Evolutionary conservation across 2,113 vertebrate genomes (phyloP), one percentile per base, ranked within the genome.

Genomic region (Acrocephalus kingi): DNA sequence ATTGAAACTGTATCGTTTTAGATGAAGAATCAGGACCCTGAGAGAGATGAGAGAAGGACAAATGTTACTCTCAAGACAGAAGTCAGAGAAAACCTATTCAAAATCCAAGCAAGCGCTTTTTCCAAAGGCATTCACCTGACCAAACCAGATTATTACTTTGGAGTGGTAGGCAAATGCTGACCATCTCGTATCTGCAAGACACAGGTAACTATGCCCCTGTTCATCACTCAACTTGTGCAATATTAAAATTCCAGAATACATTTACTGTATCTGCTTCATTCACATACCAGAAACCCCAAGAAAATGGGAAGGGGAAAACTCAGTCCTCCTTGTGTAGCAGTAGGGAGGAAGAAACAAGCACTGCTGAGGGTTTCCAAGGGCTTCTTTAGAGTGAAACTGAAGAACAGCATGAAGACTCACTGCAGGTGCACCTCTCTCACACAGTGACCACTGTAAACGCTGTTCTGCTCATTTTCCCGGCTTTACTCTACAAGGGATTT

Each of bases 1-100:
- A 58, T 99, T 99, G 97, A 99, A 99, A 97, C 99, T 99, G 89
- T 99, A 99, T 45, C 99, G 98, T 97, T 99, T 99, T 94, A 99
- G 98, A 96, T 99, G 99, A 85, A 99, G 99, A 96, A 99, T 99
- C 79, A 99, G 98, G 59, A 99, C 98, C 96, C 99, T 99, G 88
- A 22, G 76, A 79, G 39, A 73, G 18, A 67, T 0, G 5, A 91
- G 7, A 74, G 27, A 68, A 67, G 8, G 62, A 69, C 37, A 86
- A 66, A 76, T 6, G 19, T 92, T 84, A 64, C 72, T 31, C n/a
- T 78, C 45, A 72, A 59, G 10, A 45, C 10, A 67, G 7, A 95
- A 84, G 16, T 37, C 18, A 28, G 41, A 46, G 18, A 87, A 90
- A 69, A 75, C 2, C 6, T 45, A 55, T 17, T 79, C 27, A 62